These are phyloP conservation scores for Nemurella pictetii DNA, from an alignment of 2,888 invertebrate genomes.

Conservation along the genomic window DNA sequence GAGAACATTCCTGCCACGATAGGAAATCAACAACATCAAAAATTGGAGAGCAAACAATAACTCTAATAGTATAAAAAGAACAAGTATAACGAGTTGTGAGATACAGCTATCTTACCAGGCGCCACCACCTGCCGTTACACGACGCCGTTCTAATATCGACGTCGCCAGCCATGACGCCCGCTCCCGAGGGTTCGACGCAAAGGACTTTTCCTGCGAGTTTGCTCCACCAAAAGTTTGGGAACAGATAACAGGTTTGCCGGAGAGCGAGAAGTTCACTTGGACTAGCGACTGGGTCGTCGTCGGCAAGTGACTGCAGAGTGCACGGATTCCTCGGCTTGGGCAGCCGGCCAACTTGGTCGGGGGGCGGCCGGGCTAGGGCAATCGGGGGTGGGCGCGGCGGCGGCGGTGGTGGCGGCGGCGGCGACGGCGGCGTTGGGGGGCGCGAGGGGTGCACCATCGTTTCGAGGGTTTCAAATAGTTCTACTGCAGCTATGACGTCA, in stretches of 20 bases:
- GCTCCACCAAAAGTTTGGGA: conserved; percentile 6
- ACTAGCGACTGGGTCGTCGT: conserved; percentile 34
- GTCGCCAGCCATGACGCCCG: conserved; percentile 34
- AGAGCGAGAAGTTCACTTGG: conserved; percentile 38
- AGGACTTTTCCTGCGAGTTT: conserved; percentile 35
- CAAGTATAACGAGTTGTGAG: neutral
- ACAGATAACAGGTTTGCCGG: conserved; percentile 23
- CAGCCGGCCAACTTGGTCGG: conserved; percentile 39
- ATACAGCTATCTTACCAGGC: neutral
- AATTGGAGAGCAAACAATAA: neutral
- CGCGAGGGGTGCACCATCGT: conserved; percentile 31
- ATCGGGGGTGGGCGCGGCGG: conserved; percentile 31
- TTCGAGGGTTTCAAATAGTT: conserved; percentile 38
- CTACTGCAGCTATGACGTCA: conserved; percentile 41
- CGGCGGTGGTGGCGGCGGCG: conserved; percentile 34
- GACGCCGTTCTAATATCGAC: conserved; percentile 35
- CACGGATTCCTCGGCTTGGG: conserved; percentile 40
- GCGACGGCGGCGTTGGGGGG: conserved; percentile 16
- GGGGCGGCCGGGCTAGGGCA: conserved; percentile 17
- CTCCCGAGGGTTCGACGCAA: conserved; percentile 23
- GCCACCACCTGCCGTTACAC: neutral
- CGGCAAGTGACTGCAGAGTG: conserved; percentile 37
- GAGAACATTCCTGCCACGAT: neutral
- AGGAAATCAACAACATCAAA: neutral
- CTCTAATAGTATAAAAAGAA: neutral